Evolutionary conservation across 1,140 invertebrate species (phyloP).

Genomic region (Colletes gigas): DNA sequence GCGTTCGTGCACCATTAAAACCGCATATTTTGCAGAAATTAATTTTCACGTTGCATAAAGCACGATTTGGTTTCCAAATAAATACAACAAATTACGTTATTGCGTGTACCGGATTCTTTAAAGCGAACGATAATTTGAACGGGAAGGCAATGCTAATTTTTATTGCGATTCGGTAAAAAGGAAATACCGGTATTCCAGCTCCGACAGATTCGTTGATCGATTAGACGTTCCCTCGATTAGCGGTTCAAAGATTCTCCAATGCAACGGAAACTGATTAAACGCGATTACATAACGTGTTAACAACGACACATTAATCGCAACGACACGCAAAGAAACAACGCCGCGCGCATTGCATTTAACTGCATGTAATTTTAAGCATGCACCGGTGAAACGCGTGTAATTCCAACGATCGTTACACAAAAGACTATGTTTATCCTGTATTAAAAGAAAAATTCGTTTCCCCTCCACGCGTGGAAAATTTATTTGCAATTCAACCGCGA

Average conservation of each 20-base stretch:
- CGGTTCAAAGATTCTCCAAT: slow-evolving; percentile 42
- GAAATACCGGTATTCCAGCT: background rate
- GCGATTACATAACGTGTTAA: slow-evolving; percentile 23
- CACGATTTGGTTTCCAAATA: no score
- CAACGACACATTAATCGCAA: slow-evolving; percentile 54
- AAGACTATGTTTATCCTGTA: background rate
- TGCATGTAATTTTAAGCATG: background rate
- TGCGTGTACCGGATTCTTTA: no score
- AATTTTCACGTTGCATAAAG: no score
- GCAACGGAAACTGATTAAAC: slow-evolving; percentile 56
- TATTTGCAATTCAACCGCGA: background rate
- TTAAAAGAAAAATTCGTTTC: background rate
- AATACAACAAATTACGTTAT: no score
- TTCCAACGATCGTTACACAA: background rate
- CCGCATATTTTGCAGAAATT: no score
- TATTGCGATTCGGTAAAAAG: background rate
- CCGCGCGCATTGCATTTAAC: background rate
- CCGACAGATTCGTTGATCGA: background rate
- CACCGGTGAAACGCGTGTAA: background rate
- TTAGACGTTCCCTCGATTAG: slow-evolving; percentile 5
- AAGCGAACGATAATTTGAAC: no score
- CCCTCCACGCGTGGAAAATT: background rate
- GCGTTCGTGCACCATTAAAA: no score
- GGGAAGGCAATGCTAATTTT: background rate
- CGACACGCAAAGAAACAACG: slow-evolving; percentile 13